A percentile compares a stretch with the other conserved stretches of the same genome.
Conservation (phyloP, 1,140 invertebrate species). For the Brachionus paranguensis region DNA sequence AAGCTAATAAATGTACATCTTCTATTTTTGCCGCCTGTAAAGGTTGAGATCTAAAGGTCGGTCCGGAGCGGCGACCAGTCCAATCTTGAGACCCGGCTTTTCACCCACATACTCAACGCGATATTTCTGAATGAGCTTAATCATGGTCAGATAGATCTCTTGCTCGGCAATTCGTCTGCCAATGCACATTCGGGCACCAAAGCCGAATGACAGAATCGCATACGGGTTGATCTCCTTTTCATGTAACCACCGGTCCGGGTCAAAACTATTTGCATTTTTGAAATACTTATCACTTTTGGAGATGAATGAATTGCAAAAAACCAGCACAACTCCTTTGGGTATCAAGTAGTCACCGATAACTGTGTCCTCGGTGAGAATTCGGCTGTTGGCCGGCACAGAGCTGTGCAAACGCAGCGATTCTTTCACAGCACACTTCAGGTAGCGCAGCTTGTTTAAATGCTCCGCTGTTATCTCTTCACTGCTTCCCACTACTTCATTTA, state of each 20-base stretch:
- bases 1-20: neutral
- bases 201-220: conserved; percentile 76
- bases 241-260: conserved; percentile 48
- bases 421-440: conserved; percentile 28
- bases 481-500: neutral
- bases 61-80: neutral
- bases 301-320: conserved; percentile 36
- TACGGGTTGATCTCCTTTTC: conserved; percentile 68
- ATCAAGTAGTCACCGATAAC: conserved; percentile 29
- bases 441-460: neutral
- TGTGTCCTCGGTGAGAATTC: conserved; percentile 3
- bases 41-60: conserved; percentile 7
- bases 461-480: conserved; percentile 12
- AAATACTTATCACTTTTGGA: conserved; percentile 15
- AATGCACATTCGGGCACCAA: conserved; percentile 77
- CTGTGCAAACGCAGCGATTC: conserved; percentile 24
- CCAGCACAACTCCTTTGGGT: conserved; percentile 12
- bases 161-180: conserved; percentile 80
- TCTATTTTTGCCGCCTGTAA: neutral
- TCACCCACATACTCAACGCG: neutral
- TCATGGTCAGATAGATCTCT: conserved; percentile 60
- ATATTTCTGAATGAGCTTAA: conserved; percentile 11
- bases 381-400: conserved; percentile 22
- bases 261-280: conserved; percentile 45
- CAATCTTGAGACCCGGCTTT: conserved; percentile 17